Base-by-base conservation (phyloP, 1,140 invertebrate genomes). In the Zophobas morio region DNA sequence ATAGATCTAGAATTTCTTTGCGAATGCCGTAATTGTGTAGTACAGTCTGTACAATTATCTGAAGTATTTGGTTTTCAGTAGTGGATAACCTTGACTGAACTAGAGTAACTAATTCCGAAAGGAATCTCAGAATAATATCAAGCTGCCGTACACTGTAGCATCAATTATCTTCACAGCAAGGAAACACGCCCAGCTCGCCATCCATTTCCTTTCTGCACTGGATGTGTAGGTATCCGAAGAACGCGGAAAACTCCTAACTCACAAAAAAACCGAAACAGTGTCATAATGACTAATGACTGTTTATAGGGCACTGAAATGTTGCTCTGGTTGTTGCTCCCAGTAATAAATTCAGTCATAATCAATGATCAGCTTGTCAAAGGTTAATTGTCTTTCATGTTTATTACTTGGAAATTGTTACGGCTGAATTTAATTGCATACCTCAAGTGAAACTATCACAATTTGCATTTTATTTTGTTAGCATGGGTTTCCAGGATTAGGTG, bases 141-240 rank as follows among this genome's bases (percentile, higher is more conserved):
- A 66, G 39, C 39, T 20, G 49, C 60, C 60, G 39, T 42, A 40
- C 71, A 34, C 36, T 49, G 33, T 49, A 72, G 33, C 49, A 73
- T 73, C 71, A 73, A 73, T 73, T 73, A 56, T 37, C 36, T 73
- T 73, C 49, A 73, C 70, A 72, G 70, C 37, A 72, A 6, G 49
- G 42, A 46, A 51, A 32, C 51, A 72, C 54, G 71, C 71, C 39
- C 49, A 73, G 39, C 49, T 51, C 71, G 56, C 1, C 54, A 54
- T 73, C 54, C 37, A 73, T 42, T 73, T 73, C 54, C 71, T 73
- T 73, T 73, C 37, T 47, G 49, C 71, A 40, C 54, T 73, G 49
- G 37, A 73, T 40, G 36, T 33, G 36, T 37, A 66, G 71, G 36
- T 56, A 73, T 73, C 35, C 51, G 1, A 73, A 73, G 71, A 73